Base-by-base conservation (phyloP, 2,888 invertebrate genomes). In the Laspeyria flexula region DNA sequence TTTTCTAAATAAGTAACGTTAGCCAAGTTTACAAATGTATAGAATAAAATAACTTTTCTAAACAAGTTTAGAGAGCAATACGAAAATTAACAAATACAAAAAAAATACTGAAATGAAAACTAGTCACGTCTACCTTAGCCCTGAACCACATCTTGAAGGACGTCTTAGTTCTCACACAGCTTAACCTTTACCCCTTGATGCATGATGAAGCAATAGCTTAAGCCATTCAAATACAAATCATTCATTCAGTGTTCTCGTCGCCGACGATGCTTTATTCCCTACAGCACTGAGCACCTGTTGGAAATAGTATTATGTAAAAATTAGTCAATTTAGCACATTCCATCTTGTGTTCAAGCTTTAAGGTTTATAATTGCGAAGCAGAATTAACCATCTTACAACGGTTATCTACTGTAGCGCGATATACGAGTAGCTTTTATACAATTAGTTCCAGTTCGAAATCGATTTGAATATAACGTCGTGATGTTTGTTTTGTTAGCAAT, bases 131-230 rank as follows among this genome's bases (percentile, higher is more conserved):
- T 21, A 42, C 31, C 47, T 16, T 55, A 39, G 5, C 56, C 56
- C 23, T 59, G 58, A 60, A 66, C 57, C 55, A 58, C 25, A 56
- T 60, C 39, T 11, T 25, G 53, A 70, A 75, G 73, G 71, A 70
- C 69, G 43, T 27, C 23, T 7, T 6, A 55, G 55, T 76, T 77
- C 73, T 60, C 75, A 75, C 73, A 73, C 59, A 57, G 58, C 44
- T 60, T 67, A 66, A 68, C 68, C 68, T 74, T 69, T 71, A 53
- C 44, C 46, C 47, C 21, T n/a, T n/a, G n/a, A n/a, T n/a, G n/a
- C n/a, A n/a, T n/a, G n/a, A 38, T 37, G 23, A 27, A 11, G 7
- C 12, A 16, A 52, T 50, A 53, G 39, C 60, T 47, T 52, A 60
- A 58, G 62, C 55, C 30, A 30, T 30, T 30, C 30, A 11, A 27